Conservation (phyloP, 2,113 vertebrate genomes). For the Elachura formosa region DNA sequence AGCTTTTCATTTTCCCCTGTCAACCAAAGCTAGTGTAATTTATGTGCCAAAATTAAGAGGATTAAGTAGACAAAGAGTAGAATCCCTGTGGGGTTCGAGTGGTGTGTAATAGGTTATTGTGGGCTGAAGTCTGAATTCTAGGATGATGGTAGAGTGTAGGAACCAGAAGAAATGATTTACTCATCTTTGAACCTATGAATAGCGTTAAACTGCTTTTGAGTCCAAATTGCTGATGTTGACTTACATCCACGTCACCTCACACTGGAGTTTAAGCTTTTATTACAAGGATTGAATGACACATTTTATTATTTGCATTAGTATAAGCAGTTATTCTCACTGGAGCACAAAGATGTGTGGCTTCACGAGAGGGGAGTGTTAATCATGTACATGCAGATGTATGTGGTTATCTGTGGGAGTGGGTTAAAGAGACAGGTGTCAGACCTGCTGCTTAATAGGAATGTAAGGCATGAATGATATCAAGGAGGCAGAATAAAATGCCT, state of each 20-base stretch:
- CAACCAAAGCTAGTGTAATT: background rate
- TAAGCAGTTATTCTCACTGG: conserved; percentile 37
- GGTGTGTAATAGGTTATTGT: background rate
- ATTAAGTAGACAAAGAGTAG: background rate
- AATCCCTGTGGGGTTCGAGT: background rate
- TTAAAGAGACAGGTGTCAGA: conserved; percentile 52
- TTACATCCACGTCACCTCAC: background rate
- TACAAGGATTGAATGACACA: background rate
- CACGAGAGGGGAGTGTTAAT: conserved; percentile 7
- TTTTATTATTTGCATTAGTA: conserved; percentile 27
- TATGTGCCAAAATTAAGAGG: background rate
- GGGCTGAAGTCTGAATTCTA: background rate
- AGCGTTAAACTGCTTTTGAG: background rate
- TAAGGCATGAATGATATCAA: background rate
- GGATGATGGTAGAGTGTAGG: background rate
- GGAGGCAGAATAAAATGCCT: conserved; percentile 45
- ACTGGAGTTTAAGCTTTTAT: background rate
- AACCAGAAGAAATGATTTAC: background rate
- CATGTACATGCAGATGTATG: background rate
- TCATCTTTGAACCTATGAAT: background rate
- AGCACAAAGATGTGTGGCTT: conserved; percentile 14
- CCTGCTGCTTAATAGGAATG: conserved; percentile 29
- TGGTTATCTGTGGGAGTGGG: conserved; percentile 37
- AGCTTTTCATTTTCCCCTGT: background rate
- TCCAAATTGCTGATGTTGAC: background rate